A percentile compares a stretch with the other conserved stretches of the same genome.
Conservation (phyloP, 1,140 invertebrate genomes). For the Megalonaias nervosa region DNA sequence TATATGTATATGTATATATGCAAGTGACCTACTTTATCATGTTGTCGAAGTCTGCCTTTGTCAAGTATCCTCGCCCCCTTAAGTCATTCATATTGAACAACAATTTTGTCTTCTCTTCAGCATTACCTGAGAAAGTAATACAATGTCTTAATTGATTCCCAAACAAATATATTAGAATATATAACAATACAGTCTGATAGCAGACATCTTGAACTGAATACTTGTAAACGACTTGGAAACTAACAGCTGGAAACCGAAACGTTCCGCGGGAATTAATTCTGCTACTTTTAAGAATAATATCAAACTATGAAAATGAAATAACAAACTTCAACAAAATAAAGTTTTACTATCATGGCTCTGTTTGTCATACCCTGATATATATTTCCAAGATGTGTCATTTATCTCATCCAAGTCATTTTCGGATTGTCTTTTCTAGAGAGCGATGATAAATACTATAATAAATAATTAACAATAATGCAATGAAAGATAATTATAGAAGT, state of each 20-base stretch:
- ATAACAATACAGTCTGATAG: neutral
- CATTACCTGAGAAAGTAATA: slow-evolving; percentile 81
- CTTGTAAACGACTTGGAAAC: too few species aligned
- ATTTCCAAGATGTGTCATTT: neutral
- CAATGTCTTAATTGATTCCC: neutral
- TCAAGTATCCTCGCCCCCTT: slow-evolving; percentile 78
- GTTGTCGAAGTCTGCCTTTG: slow-evolving; percentile 73
- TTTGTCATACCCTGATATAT: neutral
- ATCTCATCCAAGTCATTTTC: neutral
- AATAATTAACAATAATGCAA: neutral
- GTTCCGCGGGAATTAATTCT: too few species aligned
- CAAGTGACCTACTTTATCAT: slow-evolving; percentile 75
- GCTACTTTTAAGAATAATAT: neutral
- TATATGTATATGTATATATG: neutral
- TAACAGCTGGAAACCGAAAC: neutral
- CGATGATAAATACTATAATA: neutral
- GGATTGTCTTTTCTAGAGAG: neutral
- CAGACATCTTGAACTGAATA: neutral
- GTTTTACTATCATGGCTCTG: too few species aligned
- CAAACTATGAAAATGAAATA: neutral
- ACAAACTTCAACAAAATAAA: neutral
- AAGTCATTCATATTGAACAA: slow-evolving; percentile 99
- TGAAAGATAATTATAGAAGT: neutral
- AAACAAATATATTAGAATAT: neutral
- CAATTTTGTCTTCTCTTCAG: slow-evolving; percentile 95